Conservation (phyloP, 2,113 vertebrate species). For the Elanus axillaris region DNA sequence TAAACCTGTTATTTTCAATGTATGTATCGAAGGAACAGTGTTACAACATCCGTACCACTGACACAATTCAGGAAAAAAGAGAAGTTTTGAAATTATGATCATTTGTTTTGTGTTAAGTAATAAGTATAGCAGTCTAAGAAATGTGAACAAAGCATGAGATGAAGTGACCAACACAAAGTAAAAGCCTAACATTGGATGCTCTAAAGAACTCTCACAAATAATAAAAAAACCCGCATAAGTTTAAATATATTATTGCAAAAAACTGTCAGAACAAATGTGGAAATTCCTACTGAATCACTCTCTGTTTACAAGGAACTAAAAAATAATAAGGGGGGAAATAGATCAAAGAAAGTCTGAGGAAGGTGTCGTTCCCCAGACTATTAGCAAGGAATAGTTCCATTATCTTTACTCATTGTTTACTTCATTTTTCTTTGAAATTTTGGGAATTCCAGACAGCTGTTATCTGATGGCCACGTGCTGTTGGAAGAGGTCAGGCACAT, state of each 20-base stretch:
- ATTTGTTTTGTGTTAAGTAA: not conserved
- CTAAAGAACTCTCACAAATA: not conserved
- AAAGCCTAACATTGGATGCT: not conserved
- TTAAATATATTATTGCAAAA: not conserved
- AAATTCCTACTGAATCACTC: not conserved
- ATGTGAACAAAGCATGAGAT: not conserved
- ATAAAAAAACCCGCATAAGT: not conserved
- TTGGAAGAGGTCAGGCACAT: not conserved
- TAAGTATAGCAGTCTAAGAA: not conserved
- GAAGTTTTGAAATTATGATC: not conserved
- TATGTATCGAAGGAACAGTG: not conserved
- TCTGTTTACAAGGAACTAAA: not conserved
- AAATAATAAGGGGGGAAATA: not conserved
- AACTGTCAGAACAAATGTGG: not conserved
- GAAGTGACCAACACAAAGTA: not conserved
- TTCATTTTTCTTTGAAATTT: not conserved
- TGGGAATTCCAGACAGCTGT: not conserved
- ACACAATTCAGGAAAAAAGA: not conserved
- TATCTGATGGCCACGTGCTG: not conserved
- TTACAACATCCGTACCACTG: not conserved
- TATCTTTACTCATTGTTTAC: not conserved
- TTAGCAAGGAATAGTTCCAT: not conserved
- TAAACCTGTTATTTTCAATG: not conserved
- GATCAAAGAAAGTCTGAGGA: not conserved
- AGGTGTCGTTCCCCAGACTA: not conserved